These are phyloP conservation scores for Carduelis carduelis DNA, from an alignment of 2,797 vertebrate genomes.

Conservation along the genomic window DNA sequence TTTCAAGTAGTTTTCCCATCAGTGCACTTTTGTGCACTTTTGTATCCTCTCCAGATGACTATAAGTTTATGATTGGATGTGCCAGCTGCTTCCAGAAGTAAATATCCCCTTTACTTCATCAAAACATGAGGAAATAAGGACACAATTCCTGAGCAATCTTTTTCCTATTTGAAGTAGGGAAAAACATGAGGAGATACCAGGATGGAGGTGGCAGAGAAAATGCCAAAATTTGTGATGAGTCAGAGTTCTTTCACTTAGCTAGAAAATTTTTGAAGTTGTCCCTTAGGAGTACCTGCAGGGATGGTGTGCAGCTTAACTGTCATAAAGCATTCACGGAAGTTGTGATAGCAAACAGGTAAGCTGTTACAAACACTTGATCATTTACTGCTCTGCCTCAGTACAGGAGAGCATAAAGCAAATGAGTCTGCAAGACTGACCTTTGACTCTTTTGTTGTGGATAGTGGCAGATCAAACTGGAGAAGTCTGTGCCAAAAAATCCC, in stretches of 20 bases:
- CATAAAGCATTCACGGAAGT: not conserved
- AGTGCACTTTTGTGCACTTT: not conserved
- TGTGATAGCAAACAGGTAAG: fast-evolving
- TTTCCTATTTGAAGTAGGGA: not conserved
- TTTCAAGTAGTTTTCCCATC: not conserved
- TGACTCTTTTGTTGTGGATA: not conserved
- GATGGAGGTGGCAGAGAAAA: not conserved
- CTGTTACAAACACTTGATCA: not conserved
- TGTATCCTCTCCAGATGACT: not conserved
- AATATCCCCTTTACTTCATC: not conserved
- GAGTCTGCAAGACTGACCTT: not conserved
- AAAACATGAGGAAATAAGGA: not conserved
- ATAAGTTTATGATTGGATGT: not conserved
- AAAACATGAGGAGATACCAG: not conserved
- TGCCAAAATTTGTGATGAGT: not conserved
- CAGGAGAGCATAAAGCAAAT: not conserved
- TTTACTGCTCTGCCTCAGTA: not conserved
- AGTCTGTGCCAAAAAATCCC: not conserved
- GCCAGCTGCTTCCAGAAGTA: not conserved
- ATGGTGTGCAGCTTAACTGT: not conserved
- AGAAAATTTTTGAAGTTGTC: not conserved
- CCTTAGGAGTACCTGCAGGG: not conserved
- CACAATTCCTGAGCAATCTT: not conserved
- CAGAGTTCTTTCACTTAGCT: not conserved
- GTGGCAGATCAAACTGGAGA: not conserved